phyloP scores from a whole-genome alignment of 2,797 vertebrate species.

The Picus viridis region DNA sequence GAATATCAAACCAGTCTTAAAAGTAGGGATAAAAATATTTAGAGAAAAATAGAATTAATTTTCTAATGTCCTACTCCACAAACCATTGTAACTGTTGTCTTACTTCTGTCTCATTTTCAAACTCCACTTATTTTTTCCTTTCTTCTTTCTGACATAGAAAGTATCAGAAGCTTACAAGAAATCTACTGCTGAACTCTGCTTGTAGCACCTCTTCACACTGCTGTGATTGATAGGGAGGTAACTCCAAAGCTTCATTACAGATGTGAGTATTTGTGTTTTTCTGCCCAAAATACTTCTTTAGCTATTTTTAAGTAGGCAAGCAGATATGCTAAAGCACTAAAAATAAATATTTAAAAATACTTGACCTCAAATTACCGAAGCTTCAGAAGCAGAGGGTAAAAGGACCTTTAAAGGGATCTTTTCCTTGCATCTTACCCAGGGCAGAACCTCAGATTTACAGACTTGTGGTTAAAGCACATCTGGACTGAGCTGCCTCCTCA shows the following conservation, averaged over 20 bases:
- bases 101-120: not conserved
- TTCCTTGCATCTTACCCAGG: not conserved
- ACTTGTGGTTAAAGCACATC: conserved; percentile 22
- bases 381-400: not conserved
- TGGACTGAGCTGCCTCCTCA: not conserved
- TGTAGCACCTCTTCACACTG: not conserved
- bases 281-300: conserved; percentile 25
- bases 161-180: not conserved
- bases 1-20: not conserved
- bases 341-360: conserved; percentile 64
- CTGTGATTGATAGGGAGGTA: not conserved
- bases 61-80: not conserved
- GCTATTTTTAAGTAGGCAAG: conserved; percentile 50
- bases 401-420: conserved; percentile 4
- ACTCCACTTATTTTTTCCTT: not conserved
- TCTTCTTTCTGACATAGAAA: not conserved
- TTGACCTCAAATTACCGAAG: conserved; percentile 17
- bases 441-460: conserved; percentile 19
- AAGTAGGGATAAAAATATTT: not conserved
- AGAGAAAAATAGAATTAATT: not conserved
- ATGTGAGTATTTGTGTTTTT: not conserved
- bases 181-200: not conserved
- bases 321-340: conserved; percentile 36
- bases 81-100: not conserved
- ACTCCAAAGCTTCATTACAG: conserved; percentile 2